These are phyloP conservation scores for Heterocephalus glaber DNA, from an alignment of 2,113 vertebrate species.

Conservation along the genomic window DNA sequence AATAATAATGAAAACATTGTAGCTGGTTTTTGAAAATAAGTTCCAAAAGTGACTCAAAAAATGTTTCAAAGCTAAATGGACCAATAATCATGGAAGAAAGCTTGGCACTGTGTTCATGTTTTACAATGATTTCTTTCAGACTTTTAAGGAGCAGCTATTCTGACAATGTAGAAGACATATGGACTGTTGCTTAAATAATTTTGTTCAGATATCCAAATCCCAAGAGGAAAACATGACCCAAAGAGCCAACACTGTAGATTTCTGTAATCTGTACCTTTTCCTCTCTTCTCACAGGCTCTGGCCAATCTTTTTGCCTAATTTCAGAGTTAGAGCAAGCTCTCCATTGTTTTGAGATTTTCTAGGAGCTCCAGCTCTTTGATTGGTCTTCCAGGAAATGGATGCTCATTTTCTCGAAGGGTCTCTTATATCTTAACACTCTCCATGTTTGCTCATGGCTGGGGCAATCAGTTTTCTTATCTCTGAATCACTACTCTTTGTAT, in stretches of 20 bases:
- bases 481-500: not conserved
- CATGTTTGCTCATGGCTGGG: rapidly evolving
- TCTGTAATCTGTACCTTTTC: not conserved
- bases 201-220: not conserved
- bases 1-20: not conserved
- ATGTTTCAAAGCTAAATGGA: not conserved
- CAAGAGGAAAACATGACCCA: not conserved
- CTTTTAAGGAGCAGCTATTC: not conserved
- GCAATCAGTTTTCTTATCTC: not conserved
- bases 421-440: not conserved
- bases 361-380: not conserved
- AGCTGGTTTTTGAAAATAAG: not conserved
- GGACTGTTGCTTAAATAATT: not conserved
- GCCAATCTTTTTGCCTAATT: not conserved
- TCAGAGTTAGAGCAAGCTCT: not conserved
- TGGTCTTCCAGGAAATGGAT: not conserved
- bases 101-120: not conserved
- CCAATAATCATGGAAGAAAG: not conserved
- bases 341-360: not conserved
- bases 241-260: not conserved
- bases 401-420: not conserved
- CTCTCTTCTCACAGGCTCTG: not conserved
- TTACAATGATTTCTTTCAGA: not conserved
- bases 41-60: not conserved
- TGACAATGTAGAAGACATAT: not conserved